phyloP scores from a whole-genome alignment of 2,113 vertebrate genomes.

The Nothocercus julius region DNA sequence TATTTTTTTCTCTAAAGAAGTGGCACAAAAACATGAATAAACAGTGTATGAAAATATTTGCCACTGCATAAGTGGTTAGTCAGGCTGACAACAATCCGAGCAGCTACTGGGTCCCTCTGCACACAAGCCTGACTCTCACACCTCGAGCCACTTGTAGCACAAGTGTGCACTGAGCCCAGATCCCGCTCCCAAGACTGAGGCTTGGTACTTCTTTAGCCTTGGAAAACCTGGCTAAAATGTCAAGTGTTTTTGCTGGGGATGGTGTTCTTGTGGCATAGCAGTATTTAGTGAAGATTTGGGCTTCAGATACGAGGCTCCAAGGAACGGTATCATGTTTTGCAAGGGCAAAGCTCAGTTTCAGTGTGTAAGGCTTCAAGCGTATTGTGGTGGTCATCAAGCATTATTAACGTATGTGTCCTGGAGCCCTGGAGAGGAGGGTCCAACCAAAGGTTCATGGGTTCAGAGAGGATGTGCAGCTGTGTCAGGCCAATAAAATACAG shows the following conservation, averaged over 20 bases:
- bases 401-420: background rate
- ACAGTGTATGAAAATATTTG: slow-evolving; percentile 3
- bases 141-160: slow-evolving; percentile 4
- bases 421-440: background rate
- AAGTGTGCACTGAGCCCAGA: slow-evolving; percentile 35
- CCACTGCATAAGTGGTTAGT: slow-evolving; percentile 1
- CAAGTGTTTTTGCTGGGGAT: background rate
- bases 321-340: background rate
- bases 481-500: background rate
- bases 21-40: slow-evolving; percentile 4
- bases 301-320: background rate
- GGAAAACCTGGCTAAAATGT: background rate
- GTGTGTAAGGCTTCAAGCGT: background rate
- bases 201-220: background rate
- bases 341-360: background rate
- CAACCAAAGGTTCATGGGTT: slow-evolving; percentile 31
- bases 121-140: background rate
- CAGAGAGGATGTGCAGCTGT: slow-evolving; percentile 52
- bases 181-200: background rate
- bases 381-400: background rate
- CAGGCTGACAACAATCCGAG: background rate
- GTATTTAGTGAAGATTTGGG: background rate
- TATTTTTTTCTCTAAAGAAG: background rate
- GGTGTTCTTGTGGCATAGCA: background rate
- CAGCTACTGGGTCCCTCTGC: background rate